Percentiles rank a stretch among this genome's conserved stretches.
Evolutionary conservation across 2,797 vertebrate species (phyloP).

Genomic region (Gymnothorax reevesii): DNA sequence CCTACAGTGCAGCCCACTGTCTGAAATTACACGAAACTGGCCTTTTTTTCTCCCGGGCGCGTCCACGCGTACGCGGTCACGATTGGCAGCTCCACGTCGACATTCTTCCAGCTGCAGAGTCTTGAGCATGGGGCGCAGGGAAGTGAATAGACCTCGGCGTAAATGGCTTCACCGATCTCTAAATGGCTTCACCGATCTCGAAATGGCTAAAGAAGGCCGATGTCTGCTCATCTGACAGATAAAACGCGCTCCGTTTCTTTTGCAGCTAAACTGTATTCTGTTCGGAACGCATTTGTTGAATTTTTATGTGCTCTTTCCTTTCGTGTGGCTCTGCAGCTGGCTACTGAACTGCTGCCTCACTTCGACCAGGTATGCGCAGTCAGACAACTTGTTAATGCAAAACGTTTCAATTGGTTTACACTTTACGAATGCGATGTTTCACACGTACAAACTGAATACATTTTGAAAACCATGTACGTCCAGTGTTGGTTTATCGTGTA

Average conservation of each 20-base stretch:
- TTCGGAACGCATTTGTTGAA: constrained; percentile 49
- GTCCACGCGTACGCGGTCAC: constrained; percentile 79
- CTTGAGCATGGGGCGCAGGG: constrained; percentile 65
- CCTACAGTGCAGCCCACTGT: constrained; percentile 61
- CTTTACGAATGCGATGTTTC: constrained; percentile 5
- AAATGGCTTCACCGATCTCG: no score
- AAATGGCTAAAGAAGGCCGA: constrained; percentile 61
- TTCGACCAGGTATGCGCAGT: constrained; percentile 73
- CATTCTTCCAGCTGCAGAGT: constrained; percentile 85
- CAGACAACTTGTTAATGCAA: constrained; percentile 47
- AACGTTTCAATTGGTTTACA: constrained; percentile 20
- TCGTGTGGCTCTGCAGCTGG: constrained; percentile 74
- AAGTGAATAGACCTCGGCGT: constrained; percentile 63
- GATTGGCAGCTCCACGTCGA: constrained; percentile 89
- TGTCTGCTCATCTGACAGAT: constrained; percentile 41
- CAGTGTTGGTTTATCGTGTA: neutral
- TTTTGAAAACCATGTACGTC: neutral
- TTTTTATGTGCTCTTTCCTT: constrained; percentile 60
- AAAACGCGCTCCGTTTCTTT: constrained; percentile 47
- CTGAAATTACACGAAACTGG: constrained; percentile 69
- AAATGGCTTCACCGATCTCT: constrained; percentile 61
- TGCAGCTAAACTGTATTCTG: constrained; percentile 48
- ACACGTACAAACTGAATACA: constrained; percentile 13
- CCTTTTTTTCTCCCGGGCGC: constrained; percentile 60
- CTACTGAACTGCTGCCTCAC: constrained; percentile 56